Evolutionary conservation across 2,113 vertebrate genomes (phyloP), one percentile per base, ranked within the genome.

Genomic region (Tretioscincus oriximinensis): DNA sequence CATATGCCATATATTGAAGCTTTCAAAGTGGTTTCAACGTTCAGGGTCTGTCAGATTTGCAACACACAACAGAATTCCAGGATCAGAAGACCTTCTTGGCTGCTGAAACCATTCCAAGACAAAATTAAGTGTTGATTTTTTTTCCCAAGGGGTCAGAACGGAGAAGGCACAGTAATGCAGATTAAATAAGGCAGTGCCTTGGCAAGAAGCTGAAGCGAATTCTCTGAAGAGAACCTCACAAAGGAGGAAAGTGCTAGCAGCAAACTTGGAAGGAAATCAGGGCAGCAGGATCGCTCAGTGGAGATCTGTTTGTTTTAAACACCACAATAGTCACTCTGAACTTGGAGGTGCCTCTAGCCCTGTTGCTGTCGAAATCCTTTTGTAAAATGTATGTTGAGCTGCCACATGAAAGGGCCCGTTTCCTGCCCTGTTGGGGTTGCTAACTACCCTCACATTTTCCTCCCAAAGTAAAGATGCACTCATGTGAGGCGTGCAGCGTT

Each of bases 71-170:
- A 14, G 65, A 60, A 69, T 24, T n/a, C 12, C 2, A 22, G 54
- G n/a, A 70, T 51, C 82, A 83, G 60, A 67, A 35, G 64, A 84
- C 79, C 91, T 84, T 83, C 77, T 85, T 76, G 79, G 65, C 69
- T 66, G 16, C 60, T 80, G 67, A 82, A 87, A 65, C 80, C 72
- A 83, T 78, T 86, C 64, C 66, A 22, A 82, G 54, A 78, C 1
- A 0, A 83, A 88, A 86, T 68, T 67, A 47, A 83, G 84, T 82
- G 86, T 81, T 76, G 26, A 1, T 18, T 35, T 41, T 76, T 47
- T 54, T 68, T 69, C 47, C 73, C 81, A 71, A 71, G 73, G 41
- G 67, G 81, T 65, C 71, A 80, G 74, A 82, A 75, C 66, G 67
- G 18, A 73, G 35, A 85, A 88, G 81, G 79, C 79, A 84, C 67